Base-by-base conservation (phyloP, 2,888 invertebrate genomes). In the Peribatodes rhomboidaria region DNA sequence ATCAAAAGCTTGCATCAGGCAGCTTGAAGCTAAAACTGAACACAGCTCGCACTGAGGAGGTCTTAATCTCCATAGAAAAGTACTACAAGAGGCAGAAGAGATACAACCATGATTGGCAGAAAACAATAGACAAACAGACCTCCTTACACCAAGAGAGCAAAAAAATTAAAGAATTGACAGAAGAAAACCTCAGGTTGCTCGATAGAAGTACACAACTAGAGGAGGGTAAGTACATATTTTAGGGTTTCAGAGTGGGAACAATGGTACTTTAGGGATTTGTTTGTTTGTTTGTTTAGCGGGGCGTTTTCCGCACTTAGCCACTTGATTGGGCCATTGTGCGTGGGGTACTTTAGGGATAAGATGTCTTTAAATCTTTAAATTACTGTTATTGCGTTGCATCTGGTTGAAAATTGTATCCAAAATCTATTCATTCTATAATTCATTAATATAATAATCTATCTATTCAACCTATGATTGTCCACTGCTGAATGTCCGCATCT, bases 11-110 rank as follows among this genome's bases (percentile, higher is more conserved):
- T 0, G 73, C 71, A 0, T 62, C 67, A 0, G 84, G 84, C 11
- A 78, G 76, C 0, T 58, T 89, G 1, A 81, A 80, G 20, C 86
- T 83, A 0, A 81, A 83, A 67, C 67, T 90, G 0, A 71, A 70
- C 13, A 69, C 68, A 0, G 11, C 42, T 0, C 65, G 81, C 49
- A 74, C 70, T 0, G 61, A 78, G 31, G 73, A 79, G 2, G 76
- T 90, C 0, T 64, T 86, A 0, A 76, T 71, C 33, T 61, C 80
- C 0, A 68, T 89, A 13, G 77, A 84, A 35, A 76, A 78, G 0
- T 74, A 73, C 27, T 76, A 78, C 20, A 63, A 60, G 41, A 73
- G 72, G 67, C 11, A 49, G 67, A 22, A 79, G 74, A 76, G 62
- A 33, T 56, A 46, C 0, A 27, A 53, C 13, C 52, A 65, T n/a